A percentile compares a stretch with the other conserved stretches of the same genome.
Evolutionary conservation across 1,140 invertebrate species (phyloP).

Genomic region (Drusus annulatus): DNA sequence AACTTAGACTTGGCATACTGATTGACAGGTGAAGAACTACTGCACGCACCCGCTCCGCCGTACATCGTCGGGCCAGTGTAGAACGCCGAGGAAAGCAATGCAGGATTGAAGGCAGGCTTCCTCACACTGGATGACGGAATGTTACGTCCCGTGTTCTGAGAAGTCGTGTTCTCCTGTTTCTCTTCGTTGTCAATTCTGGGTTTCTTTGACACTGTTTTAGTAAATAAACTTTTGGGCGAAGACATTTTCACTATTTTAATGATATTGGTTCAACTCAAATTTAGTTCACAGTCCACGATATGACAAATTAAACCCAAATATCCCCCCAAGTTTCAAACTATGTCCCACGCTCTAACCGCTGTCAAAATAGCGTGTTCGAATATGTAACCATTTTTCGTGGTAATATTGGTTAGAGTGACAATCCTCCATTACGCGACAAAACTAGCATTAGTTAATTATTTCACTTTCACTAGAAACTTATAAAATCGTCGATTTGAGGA

Average conservation of each 20-base stretch:
- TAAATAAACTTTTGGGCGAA: constrained; percentile 37
- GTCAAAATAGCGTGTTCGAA: constrained; percentile 48
- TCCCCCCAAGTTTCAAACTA: constrained; percentile 46
- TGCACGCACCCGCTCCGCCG: constrained; percentile 49
- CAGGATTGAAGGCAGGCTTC: constrained; percentile 53
- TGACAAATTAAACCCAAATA: constrained; percentile 31
- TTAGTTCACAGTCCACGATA: constrained; percentile 8
- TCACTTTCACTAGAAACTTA: constrained; percentile 1
- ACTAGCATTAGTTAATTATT: constrained; percentile 15
- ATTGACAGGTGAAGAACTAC: constrained; percentile 5
- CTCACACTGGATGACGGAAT: constrained; percentile 24
- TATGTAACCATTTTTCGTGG: constrained; percentile 34
- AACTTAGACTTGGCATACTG: constrained; percentile 42
- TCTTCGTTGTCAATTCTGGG: constrained; percentile 40
- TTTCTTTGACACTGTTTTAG: constrained; percentile 35
- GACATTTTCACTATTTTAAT: constrained; percentile 22
- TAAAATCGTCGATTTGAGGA: constrained; percentile 16
- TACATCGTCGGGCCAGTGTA: constrained; percentile 51
- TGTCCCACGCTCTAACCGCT: constrained; percentile 52
- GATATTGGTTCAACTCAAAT: not conserved
- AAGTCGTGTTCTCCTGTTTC: constrained; percentile 30
- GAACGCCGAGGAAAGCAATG: constrained; percentile 53
- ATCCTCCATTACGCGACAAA: constrained; percentile 44
- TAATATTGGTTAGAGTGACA: constrained; percentile 44
- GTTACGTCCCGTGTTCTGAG: constrained; percentile 29